Evolutionary conservation across 2,888 invertebrate species (phyloP).

Genomic region (Myathropa florea): DNA sequence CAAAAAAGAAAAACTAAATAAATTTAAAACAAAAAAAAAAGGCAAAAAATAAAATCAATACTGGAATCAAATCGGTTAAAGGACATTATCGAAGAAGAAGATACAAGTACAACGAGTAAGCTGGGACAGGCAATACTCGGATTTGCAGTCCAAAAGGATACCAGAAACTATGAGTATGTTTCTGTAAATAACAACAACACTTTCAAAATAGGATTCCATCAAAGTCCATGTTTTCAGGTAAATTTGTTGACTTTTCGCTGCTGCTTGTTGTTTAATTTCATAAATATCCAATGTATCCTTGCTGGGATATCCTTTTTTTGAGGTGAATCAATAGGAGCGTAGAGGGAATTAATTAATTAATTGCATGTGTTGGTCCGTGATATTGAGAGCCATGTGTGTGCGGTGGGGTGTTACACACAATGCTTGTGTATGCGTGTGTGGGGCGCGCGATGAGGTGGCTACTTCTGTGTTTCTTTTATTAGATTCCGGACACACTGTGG

Average conservation of each 20-base stretch:
- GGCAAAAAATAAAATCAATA: conserved; percentile 28
- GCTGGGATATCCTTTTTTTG: background rate
- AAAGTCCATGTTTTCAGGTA: conserved; percentile 76
- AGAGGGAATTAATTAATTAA: background rate
- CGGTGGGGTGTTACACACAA: background rate
- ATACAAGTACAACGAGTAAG: conserved; percentile 23
- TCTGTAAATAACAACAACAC: conserved; percentile 61
- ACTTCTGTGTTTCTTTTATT: background rate
- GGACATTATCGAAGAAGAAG: conserved; percentile 1
- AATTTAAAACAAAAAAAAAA: conserved; percentile 3
- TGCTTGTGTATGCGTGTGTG: background rate
- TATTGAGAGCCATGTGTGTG: background rate
- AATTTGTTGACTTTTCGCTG: background rate
- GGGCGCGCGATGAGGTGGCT: background rate
- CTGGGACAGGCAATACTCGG: conserved; percentile 68
- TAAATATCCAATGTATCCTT: background rate
- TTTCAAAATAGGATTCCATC: conserved; percentile 74
- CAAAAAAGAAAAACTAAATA: background rate
- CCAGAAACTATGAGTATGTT: conserved; percentile 51
- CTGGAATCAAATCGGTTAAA: conserved; percentile 19
- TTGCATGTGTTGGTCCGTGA: background rate
- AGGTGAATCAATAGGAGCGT: background rate
- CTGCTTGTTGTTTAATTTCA: background rate
- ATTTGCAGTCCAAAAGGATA: conserved; percentile 62
- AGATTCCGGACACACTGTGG: background rate